Conservation (phyloP, 2,888 invertebrate genomes). For the Synanthedon tipuliformis region DNA sequence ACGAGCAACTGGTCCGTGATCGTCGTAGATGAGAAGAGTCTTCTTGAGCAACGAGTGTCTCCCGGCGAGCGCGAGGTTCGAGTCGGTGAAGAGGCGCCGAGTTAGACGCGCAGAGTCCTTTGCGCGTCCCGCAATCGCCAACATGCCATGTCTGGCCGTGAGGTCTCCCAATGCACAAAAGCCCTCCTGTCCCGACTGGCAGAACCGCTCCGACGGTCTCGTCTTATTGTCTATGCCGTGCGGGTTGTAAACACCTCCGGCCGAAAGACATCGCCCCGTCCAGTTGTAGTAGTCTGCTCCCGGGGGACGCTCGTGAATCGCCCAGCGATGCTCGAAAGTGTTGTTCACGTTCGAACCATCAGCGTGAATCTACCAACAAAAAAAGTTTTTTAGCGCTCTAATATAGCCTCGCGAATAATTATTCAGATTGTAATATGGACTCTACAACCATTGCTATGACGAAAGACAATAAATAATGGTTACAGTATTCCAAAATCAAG, state of each 20-base stretch:
- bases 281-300: constrained; percentile 92
- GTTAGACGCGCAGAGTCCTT: constrained; percentile 73
- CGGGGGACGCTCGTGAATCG: constrained; percentile 81
- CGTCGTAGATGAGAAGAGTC: constrained; percentile 88
- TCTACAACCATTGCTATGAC: no score
- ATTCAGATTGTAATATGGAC: no score
- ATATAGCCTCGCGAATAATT: no score
- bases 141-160: constrained; percentile 75
- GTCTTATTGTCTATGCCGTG: constrained; percentile 75
- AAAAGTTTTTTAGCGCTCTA: no score
- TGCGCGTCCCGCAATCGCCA: constrained; percentile 82
- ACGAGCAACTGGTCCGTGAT: constrained; percentile 86
- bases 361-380: constrained; percentile 77
- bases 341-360: constrained; percentile 85
- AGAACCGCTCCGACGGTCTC: constrained; percentile 69
- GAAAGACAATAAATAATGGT: no score
- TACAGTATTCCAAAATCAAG: no score
- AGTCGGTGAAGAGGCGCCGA: constrained; percentile 83
- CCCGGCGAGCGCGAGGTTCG: constrained; percentile 80
- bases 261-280: constrained; percentile 85
- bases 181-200: constrained; percentile 67
- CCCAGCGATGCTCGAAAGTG: constrained; percentile 83
- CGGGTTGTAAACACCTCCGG: constrained; percentile 81
- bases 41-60: constrained; percentile 79
- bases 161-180: constrained; percentile 84